Evolutionary conservation across 2,797 vertebrate genomes (phyloP).

Genomic region (Synaphobranchus kaupii): DNA sequence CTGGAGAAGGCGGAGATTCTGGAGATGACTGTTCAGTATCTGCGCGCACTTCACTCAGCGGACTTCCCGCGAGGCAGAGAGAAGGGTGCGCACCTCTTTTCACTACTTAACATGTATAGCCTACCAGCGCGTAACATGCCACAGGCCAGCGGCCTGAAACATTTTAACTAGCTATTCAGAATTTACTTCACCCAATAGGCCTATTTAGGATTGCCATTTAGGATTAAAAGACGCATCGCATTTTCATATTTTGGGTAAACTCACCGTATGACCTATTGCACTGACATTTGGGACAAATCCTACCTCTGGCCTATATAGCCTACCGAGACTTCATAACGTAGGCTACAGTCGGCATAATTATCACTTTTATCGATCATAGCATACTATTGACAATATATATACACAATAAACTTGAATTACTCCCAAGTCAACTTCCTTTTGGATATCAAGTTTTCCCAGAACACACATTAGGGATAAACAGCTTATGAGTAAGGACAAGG

Average conservation of each 20-base stretch:
- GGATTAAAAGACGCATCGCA: background rate
- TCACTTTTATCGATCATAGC: background rate
- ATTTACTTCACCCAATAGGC: background rate
- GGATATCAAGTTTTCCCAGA: background rate
- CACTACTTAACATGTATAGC: background rate
- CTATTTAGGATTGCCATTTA: background rate
- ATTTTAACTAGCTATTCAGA: background rate
- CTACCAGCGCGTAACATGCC: background rate
- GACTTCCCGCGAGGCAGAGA: slow-evolving; percentile 94
- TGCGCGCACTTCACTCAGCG: slow-evolving; percentile 90
- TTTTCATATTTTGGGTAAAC: background rate
- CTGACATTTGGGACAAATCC: background rate
- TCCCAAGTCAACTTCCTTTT: background rate
- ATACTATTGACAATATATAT: background rate
- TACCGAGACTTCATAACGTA: background rate
- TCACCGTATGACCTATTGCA: background rate
- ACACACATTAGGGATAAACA: background rate
- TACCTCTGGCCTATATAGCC: background rate
- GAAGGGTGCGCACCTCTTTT: slow-evolving; percentile 76
- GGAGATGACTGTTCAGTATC: slow-evolving; percentile 98
- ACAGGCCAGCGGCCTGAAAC: background rate
- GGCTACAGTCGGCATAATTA: background rate
- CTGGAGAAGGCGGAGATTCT: slow-evolving; percentile 97
- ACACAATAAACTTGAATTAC: background rate
- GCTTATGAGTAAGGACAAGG: background rate